Evolutionary conservation across 2,888 invertebrate species (phyloP).

Genomic region (Heliconius ethilla): DNA sequence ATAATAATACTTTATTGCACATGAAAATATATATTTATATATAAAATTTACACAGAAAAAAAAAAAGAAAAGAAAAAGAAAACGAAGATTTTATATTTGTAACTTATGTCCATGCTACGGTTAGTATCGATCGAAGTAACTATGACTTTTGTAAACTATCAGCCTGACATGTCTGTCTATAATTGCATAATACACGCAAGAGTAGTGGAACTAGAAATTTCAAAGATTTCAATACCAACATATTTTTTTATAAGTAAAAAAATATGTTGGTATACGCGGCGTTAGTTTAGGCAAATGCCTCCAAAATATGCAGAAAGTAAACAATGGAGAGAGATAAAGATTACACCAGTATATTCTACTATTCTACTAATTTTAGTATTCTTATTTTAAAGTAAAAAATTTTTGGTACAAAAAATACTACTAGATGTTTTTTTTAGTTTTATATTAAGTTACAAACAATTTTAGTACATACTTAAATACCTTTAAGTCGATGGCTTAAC

Average conservation of each 20-base stretch:
- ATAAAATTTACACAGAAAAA: too few relatives aligned
- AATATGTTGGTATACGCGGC: too few relatives aligned
- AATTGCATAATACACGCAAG: neutral
- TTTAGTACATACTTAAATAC: neutral
- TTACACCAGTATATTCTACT: too few relatives aligned
- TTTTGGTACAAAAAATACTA: neutral
- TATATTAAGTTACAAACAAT: conserved; percentile 8
- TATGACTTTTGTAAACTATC: conserved; percentile 9
- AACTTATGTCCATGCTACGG: neutral
- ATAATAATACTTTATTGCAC: too few relatives aligned
- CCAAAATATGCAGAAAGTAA: too few relatives aligned
- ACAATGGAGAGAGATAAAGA: too few relatives aligned
- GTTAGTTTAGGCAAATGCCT: too few relatives aligned
- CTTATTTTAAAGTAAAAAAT: neutral
- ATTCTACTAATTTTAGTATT: neutral
- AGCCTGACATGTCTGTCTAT: neutral
- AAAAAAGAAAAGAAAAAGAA: too few relatives aligned
- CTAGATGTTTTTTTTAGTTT: neutral
- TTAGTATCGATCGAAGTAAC: neutral
- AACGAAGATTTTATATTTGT: too few relatives aligned
- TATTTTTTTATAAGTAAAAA: too few relatives aligned
- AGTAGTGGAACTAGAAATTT: neutral
- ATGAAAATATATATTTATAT: too few relatives aligned
- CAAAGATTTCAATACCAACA: too few relatives aligned
- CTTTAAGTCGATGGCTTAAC: conserved; percentile 10